These are phyloP conservation scores for Craniophora ligustri DNA, from an alignment of 2,888 invertebrate species.

Conservation along the genomic window DNA sequence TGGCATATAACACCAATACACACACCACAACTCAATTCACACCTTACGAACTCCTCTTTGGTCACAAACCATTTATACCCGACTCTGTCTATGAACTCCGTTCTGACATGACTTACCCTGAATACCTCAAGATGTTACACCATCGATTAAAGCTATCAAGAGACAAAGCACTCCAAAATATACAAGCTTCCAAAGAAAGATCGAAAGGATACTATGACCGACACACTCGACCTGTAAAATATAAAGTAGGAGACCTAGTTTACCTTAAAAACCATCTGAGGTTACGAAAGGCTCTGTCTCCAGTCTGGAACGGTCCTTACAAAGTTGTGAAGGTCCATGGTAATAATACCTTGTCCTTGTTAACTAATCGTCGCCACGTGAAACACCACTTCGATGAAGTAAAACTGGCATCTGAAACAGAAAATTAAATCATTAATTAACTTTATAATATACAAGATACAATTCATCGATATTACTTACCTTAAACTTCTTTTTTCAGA, in stretches of 20 bases:
- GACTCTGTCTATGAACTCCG: slow-evolving; percentile 32
- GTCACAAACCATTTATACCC: slow-evolving; percentile 59
- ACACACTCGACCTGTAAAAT: neutral
- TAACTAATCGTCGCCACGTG: too few species aligned
- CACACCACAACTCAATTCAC: slow-evolving; percentile 51
- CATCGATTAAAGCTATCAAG: too few species aligned
- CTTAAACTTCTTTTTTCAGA: too few species aligned
- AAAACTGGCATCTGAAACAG: too few species aligned
- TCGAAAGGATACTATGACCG: slow-evolving; percentile 9
- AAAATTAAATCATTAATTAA: too few species aligned
- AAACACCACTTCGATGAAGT: too few species aligned
- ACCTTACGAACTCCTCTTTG: slow-evolving; percentile 66
- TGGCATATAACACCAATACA: slow-evolving; percentile 3
- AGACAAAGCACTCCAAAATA: slow-evolving; percentile 13
- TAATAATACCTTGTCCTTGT: slow-evolving; percentile 10
- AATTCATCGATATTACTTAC: too few species aligned
- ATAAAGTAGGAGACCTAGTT: slow-evolving; percentile 1
- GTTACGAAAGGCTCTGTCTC: neutral
- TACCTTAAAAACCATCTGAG: neutral
- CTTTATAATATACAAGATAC: too few species aligned
- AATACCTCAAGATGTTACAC: slow-evolving; percentile 16
- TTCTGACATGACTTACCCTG: slow-evolving; percentile 33
- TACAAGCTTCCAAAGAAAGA: neutral
- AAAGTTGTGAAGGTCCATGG: slow-evolving; percentile 4
- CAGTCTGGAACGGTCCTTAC: slow-evolving; percentile 11